phyloP scores from a whole-genome alignment of 2,113 vertebrate genomes.

The Fulica atra region DNA sequence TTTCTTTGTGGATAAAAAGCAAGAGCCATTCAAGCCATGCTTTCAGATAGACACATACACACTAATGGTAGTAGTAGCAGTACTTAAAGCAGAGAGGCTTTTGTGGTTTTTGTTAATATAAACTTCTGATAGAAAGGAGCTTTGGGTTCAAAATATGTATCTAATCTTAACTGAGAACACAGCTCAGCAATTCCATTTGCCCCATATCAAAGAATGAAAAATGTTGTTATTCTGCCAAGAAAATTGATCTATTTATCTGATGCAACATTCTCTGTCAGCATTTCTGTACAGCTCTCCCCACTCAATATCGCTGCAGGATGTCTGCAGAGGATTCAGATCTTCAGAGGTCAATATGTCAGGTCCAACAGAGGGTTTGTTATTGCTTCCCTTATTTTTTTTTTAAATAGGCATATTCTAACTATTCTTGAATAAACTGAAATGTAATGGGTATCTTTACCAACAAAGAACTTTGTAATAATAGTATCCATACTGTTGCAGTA shows the following conservation, averaged over 20 bases:
- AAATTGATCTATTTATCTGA: conserved; percentile 57
- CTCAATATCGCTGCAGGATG: background rate
- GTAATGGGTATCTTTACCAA: background rate
- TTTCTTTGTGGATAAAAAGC: background rate
- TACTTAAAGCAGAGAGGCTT: background rate
- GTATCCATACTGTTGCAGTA: background rate
- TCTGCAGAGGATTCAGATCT: background rate
- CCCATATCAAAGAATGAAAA: conserved; percentile 21
- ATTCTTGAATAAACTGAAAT: background rate
- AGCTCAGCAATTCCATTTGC: conserved; percentile 15
- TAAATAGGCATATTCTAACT: background rate
- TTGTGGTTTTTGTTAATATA: background rate
- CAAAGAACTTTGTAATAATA: background rate
- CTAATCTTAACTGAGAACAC: conserved; percentile 29
- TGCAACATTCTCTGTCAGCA: background rate
- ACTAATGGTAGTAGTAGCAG: background rate
- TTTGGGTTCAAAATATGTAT: background rate
- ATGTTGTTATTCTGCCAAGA: conserved; percentile 44
- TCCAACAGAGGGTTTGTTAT: background rate
- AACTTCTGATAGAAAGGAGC: background rate
- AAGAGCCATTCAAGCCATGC: background rate
- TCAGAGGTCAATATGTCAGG: background rate
- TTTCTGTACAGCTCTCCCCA: background rate
- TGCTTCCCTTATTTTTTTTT: background rate
- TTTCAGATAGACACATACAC: background rate